Evolutionary conservation across 2,113 vertebrate species (phyloP).

Genomic region (Myocastor coypus): DNA sequence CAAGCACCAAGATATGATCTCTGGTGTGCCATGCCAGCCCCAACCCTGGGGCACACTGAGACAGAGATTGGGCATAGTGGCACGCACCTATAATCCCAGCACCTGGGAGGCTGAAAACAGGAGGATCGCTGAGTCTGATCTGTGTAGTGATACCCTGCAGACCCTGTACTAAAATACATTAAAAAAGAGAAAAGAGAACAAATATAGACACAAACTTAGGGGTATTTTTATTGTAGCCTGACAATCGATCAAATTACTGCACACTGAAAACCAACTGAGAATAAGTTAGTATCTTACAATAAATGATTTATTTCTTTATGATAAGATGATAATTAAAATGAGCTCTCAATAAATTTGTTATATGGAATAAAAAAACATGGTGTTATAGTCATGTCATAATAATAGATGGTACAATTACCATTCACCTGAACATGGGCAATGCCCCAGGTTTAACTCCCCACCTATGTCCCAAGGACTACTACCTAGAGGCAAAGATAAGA

Average conservation of each 20-base stretch:
- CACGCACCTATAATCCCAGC: too few relatives aligned
- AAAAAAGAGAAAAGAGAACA: constrained; percentile 54
- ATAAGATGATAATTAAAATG: not conserved
- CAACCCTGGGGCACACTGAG: too few relatives aligned
- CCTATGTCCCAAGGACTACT: not conserved
- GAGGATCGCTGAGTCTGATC: too few relatives aligned
- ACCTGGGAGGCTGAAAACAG: too few relatives aligned
- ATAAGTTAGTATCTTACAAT: not conserved
- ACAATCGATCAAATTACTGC: not conserved
- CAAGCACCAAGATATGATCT: too few relatives aligned
- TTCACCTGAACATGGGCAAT: not conserved
- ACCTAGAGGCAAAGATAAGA: not conserved
- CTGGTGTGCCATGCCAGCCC: too few relatives aligned
- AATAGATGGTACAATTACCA: not conserved
- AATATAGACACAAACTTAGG: not conserved
- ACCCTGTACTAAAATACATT: too few relatives aligned
- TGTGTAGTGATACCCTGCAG: too few relatives aligned
- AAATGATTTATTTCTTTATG: not conserved
- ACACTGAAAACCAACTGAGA: constrained; percentile 47
- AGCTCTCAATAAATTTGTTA: not conserved
- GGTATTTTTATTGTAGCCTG: constrained; percentile 33
- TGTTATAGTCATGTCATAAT: not conserved
- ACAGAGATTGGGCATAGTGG: too few relatives aligned
- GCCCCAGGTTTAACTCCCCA: not conserved
- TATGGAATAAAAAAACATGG: not conserved